A percentile compares a stretch with the other conserved stretches of the same genome.
Evolutionary conservation across 2,113 vertebrate genomes (phyloP).

Genomic region (Chamaea fasciata): DNA sequence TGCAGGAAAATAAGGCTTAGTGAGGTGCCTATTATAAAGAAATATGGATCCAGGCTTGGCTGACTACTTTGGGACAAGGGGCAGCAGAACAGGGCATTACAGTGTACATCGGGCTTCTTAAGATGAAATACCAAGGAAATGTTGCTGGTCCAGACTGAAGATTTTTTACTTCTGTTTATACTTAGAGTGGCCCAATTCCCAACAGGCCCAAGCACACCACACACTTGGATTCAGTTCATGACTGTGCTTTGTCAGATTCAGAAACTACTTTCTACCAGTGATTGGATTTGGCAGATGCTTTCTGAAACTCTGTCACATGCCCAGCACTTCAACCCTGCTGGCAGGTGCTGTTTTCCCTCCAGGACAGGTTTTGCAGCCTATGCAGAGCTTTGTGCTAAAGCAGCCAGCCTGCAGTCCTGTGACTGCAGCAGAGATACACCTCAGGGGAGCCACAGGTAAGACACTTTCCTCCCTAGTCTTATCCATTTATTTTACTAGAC

Average conservation of each 20-base stretch:
- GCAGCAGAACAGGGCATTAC: neutral
- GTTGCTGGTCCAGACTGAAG: neutral
- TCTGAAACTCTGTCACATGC: neutral
- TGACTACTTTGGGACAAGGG: neutral
- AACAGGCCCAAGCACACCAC: neutral
- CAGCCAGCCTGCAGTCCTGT: neutral
- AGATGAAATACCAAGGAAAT: neutral
- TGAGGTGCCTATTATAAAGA: neutral
- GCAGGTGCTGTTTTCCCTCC: neutral
- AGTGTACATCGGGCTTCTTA: neutral
- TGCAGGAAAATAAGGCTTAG: neutral
- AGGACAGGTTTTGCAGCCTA: neutral
- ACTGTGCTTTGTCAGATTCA: neutral
- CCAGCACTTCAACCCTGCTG: neutral
- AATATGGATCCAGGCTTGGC: neutral
- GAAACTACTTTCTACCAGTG: neutral
- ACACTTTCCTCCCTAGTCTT: neutral
- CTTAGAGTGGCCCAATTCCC: no score
- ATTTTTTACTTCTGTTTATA: neutral
- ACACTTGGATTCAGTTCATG: neutral
- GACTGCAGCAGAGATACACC: neutral
- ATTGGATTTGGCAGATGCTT: constrained; percentile 15
- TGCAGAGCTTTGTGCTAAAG: neutral
- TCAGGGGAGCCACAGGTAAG: neutral
- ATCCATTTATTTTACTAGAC: constrained; percentile 12